A percentile compares a stretch with the other conserved stretches of the same genome.
These are phyloP conservation scores for Hirtodrosophila cameraria DNA, from an alignment of 2,888 invertebrate genomes.

Conservation along the genomic window DNA sequence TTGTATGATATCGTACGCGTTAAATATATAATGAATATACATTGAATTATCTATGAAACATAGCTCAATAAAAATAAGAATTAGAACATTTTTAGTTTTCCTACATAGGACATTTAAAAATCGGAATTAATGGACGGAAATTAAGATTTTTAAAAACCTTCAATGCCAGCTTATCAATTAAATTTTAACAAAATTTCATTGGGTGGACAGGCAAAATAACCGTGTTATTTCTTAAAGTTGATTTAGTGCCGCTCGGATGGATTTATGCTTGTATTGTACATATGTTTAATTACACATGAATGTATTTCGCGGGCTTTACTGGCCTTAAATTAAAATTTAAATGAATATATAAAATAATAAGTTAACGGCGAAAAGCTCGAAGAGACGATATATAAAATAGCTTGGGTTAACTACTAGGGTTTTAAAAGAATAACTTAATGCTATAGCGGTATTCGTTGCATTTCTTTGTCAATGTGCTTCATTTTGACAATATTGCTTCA, in stretches of 20 bases:
- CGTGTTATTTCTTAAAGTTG: neutral
- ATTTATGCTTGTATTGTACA: too few relatives aligned
- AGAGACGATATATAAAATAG: constrained; percentile 12
- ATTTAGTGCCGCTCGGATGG: too few relatives aligned
- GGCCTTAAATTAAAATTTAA: constrained; percentile 21
- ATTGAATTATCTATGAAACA: neutral
- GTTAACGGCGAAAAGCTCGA: constrained; percentile 18
- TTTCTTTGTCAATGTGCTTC: constrained; percentile 43
- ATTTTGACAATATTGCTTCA: constrained; percentile 23
- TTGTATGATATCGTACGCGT: constrained; percentile 7
- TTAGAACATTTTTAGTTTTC: neutral
- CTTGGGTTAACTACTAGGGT: constrained; percentile 20
- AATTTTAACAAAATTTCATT: constrained; percentile 26
- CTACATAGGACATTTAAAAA: constrained; percentile 9
- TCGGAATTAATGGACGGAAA: constrained; percentile 40
- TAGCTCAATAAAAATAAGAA: constrained; percentile 2
- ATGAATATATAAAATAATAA: constrained; percentile 21
- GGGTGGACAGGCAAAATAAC: constrained; percentile 4
- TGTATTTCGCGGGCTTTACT: constrained; percentile 2
- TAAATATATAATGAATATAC: constrained; percentile 10
- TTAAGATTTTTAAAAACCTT: neutral
- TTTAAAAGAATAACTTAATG: constrained; percentile 38
- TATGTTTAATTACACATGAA: neutral
- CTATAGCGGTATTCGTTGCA: constrained; percentile 60
- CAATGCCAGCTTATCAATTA: constrained; percentile 5